A percentile compares a stretch with the other conserved stretches of the same genome.
Evolutionary conservation across 2,888 invertebrate species (phyloP).

Genomic region (Synergus itoensis): DNA sequence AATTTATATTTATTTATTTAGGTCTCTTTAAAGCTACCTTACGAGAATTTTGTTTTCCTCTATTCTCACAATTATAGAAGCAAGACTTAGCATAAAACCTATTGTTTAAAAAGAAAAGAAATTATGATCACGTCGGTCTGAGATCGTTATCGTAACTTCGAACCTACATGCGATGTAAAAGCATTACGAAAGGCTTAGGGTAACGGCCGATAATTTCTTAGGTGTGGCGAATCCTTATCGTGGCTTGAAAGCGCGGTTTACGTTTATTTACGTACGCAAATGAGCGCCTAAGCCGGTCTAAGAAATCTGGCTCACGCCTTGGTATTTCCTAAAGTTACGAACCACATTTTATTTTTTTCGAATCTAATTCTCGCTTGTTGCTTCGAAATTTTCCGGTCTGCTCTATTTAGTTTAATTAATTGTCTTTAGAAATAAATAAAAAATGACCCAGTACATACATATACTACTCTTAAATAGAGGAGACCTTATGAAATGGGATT

Average conservation of each 20-base stretch:
- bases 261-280: conserved; percentile 50
- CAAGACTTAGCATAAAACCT: neutral
- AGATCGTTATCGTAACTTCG: conserved; percentile 34
- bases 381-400: neutral
- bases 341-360: neutral
- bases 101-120: conserved; percentile 7
- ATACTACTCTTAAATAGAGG: neutral
- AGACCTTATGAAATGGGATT: neutral
- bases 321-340: conserved; percentile 11
- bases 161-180: conserved; percentile 23
- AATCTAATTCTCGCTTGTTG: conserved; percentile 9
- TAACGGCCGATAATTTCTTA: conserved; percentile 36
- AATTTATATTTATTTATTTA: too few species aligned
- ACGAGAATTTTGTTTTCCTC: neutral
- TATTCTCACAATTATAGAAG: neutral
- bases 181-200: conserved; percentile 31
- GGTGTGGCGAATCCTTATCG: conserved; percentile 38
- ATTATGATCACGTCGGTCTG: conserved; percentile 5
- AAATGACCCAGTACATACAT: neutral
- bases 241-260: conserved; percentile 33
- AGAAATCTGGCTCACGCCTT: conserved; percentile 54
- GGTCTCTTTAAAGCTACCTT: neutral
- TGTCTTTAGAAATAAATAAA: neutral
- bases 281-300: conserved; percentile 48
- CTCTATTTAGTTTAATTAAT: conserved; percentile 2